Percentiles rank a stretch among this genome's conserved stretches.
phyloP scores from a whole-genome alignment of 2,797 vertebrate genomes.

The Arnoldichthys spilopterus region DNA sequence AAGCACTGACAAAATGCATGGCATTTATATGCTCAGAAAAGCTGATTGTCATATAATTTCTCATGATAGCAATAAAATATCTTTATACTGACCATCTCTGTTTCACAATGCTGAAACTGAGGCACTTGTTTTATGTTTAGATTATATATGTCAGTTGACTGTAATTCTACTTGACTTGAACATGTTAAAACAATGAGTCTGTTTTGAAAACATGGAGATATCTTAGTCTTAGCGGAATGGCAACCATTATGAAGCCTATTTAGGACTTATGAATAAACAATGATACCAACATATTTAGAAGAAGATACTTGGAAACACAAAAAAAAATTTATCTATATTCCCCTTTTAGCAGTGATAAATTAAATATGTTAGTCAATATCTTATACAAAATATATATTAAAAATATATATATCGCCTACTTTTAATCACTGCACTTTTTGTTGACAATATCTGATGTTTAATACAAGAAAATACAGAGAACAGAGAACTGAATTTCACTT shows the following conservation, averaged over 20 bases:
- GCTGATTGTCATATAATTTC: too few species aligned
- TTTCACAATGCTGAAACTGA: conserved; percentile 13
- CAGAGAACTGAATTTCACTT: conserved; percentile 38
- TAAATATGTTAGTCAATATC: background rate
- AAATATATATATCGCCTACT: background rate
- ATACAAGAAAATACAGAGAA: conserved; percentile 18
- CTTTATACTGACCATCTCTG: too few species aligned
- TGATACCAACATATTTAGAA: background rate
- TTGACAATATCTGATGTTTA: background rate
- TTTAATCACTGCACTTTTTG: background rate
- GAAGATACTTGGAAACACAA: too few species aligned
- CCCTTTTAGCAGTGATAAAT: background rate
- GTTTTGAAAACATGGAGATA: background rate
- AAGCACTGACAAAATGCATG: too few species aligned
- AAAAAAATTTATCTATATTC: background rate
- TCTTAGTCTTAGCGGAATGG: background rate
- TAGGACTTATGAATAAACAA: conserved; percentile 12
- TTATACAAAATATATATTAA: background rate
- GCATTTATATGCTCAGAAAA: too few species aligned
- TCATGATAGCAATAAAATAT: too few species aligned
- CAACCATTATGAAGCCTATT: background rate
- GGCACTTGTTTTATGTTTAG: background rate
- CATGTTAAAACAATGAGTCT: background rate
- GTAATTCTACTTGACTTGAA: background rate
- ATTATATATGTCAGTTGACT: background rate